These are phyloP conservation scores for Calameuta filiformis DNA, from an alignment of 2,888 invertebrate species.

Conservation along the genomic window DNA sequence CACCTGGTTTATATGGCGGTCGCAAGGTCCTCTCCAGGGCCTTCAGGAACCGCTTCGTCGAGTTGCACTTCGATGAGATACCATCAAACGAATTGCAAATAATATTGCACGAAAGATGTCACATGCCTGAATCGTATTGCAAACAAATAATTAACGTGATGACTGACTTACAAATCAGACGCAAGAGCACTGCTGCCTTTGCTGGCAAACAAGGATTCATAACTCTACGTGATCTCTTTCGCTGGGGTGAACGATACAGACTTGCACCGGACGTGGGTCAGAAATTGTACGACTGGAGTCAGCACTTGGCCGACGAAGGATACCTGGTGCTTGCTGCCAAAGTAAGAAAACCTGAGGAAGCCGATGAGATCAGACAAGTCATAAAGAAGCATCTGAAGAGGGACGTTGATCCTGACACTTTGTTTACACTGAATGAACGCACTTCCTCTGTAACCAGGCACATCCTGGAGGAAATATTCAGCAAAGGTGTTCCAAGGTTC, in stretches of 20 bases:
- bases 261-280: slow-evolving; percentile 72
- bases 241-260: slow-evolving; percentile 96
- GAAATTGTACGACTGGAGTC: slow-evolving; percentile 92
- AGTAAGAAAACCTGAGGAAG: slow-evolving; percentile 87
- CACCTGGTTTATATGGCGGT: slow-evolving; percentile 96
- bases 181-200: slow-evolving; percentile 88
- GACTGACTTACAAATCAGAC: slow-evolving; percentile 80
- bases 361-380: slow-evolving; percentile 81
- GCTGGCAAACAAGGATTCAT: slow-evolving; percentile 93
- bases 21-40: slow-evolving; percentile 95
- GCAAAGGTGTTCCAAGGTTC: slow-evolving; percentile 71
- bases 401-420: slow-evolving; percentile 74
- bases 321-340: slow-evolving; percentile 94
- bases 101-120: slow-evolving; percentile 89
- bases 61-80: slow-evolving; percentile 96
- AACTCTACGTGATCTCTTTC: slow-evolving; percentile 92
- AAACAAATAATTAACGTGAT: slow-evolving; percentile 92
- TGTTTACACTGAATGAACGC: slow-evolving; percentile 76
- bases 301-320: slow-evolving; percentile 96
- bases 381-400: slow-evolving; percentile 84
- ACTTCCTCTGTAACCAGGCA: slow-evolving; percentile 83
- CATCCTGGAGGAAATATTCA: slow-evolving; percentile 76
- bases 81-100: slow-evolving; percentile 87
- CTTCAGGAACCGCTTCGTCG: slow-evolving; percentile 97
- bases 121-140: slow-evolving; percentile 87